phyloP scores from a whole-genome alignment of 2,797 vertebrate genomes.

The Anabas testudineus region DNA sequence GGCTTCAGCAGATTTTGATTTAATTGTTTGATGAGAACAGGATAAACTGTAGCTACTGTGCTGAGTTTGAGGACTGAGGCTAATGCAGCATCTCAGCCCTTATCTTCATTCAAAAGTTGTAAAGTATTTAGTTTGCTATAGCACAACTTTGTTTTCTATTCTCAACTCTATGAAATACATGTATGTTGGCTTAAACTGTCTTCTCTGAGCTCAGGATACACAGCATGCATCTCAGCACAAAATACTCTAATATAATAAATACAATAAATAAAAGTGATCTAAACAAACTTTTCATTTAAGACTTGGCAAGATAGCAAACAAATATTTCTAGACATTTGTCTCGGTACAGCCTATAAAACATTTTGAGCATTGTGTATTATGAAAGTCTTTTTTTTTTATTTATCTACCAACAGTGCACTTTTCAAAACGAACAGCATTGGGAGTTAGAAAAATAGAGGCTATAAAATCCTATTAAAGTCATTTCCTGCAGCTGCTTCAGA shows the following conservation, averaged over 20 bases:
- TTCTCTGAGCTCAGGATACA: not conserved
- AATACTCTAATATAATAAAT: not conserved
- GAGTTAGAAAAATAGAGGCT: not conserved
- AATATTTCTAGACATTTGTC: not conserved
- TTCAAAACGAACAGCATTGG: not conserved
- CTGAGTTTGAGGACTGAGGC: too few species aligned
- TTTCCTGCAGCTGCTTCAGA: constrained; percentile 1
- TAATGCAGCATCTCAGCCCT: not conserved
- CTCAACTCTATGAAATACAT: not conserved
- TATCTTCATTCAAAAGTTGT: too few species aligned
- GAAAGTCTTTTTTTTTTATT: constrained; percentile 18
- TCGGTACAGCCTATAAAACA: not conserved
- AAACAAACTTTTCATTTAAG: not conserved
- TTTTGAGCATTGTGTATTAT: constrained; percentile 1
- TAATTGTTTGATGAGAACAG: constrained; percentile 39
- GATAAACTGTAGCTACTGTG: constrained; percentile 5
- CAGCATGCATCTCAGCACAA: not conserved
- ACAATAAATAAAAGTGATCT: too few species aligned
- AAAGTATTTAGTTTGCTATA: not conserved
- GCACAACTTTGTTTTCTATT: not conserved
- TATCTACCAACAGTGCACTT: constrained; percentile 2
- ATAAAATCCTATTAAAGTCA: not conserved
- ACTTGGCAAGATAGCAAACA: not conserved
- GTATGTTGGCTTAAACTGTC: not conserved
- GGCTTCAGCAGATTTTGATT: constrained; percentile 38